phyloP scores from a whole-genome alignment of 2,888 invertebrate genomes.

The Pterobdella sp. region DNA sequence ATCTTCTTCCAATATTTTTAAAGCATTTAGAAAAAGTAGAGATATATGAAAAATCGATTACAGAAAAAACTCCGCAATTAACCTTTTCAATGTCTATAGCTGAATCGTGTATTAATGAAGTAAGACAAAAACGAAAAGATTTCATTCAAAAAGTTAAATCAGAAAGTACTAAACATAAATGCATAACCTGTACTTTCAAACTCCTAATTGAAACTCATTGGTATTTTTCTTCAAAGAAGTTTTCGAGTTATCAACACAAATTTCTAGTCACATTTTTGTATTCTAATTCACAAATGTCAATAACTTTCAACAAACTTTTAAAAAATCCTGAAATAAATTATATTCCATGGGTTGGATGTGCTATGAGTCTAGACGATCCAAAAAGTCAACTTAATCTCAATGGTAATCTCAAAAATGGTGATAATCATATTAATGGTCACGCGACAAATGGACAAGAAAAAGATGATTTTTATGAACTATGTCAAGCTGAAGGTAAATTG shows the following conservation, averaged over 20 bases:
- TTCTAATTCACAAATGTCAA: background rate
- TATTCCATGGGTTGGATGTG: conserved; percentile 28
- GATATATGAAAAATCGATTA: conserved; percentile 36
- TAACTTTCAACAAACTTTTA: conserved; percentile 16
- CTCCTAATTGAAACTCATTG: conserved; percentile 8
- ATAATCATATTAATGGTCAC: background rate
- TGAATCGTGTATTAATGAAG: conserved; percentile 33
- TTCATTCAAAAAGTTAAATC: conserved; percentile 26
- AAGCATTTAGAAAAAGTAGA: conserved; percentile 42
- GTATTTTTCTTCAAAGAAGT: background rate
- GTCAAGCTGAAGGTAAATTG: conserved; percentile 40
- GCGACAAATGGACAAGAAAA: background rate
- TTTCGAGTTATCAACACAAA: conserved; percentile 7
- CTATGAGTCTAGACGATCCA: conserved; percentile 16
- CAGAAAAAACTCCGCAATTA: conserved; percentile 28
- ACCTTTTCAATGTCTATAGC: conserved; percentile 32
- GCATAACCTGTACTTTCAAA: conserved; percentile 19
- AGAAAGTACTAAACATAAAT: background rate
- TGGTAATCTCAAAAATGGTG: background rate
- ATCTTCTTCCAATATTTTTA: conserved; percentile 43
- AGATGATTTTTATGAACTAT: conserved; percentile 22
- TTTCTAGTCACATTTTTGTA: conserved; percentile 24
- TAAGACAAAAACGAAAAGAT: conserved; percentile 33
- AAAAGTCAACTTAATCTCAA: background rate
- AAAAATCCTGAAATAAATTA: conserved; percentile 22